A percentile compares a stretch with the other conserved stretches of the same genome.
Evolutionary conservation across 2,888 invertebrate genomes (phyloP).

Genomic region (Eristalis arbustorum): DNA sequence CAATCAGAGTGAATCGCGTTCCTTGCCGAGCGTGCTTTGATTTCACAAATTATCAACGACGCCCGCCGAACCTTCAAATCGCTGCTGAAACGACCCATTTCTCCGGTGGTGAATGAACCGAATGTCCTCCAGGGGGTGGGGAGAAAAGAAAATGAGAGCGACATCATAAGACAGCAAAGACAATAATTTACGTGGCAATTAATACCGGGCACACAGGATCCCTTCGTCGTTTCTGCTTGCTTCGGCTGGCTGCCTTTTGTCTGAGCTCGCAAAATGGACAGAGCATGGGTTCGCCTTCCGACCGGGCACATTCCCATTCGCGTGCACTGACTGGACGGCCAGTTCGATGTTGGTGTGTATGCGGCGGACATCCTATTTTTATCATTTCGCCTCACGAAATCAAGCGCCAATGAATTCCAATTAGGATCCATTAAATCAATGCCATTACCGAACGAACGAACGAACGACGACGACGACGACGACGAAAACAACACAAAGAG

Average conservation of each 20-base stretch:
- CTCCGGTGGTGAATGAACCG: neutral
- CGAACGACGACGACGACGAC: neutral
- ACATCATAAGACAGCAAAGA: slow-evolving; percentile 5
- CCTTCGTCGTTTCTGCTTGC: neutral
- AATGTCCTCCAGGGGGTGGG: neutral
- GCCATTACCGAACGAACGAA: slow-evolving; percentile 31
- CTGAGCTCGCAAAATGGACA: neutral
- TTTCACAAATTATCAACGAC: slow-evolving; percentile 12
- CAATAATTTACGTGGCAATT: slow-evolving; percentile 24
- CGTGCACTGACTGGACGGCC: neutral
- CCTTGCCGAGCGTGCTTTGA: neutral
- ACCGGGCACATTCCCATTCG: neutral
- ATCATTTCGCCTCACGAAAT: slow-evolving; percentile 43
- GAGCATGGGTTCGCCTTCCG: too few relatives aligned
- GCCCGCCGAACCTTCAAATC: neutral
- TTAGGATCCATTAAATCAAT: slow-evolving; percentile 64
- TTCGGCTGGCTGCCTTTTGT: neutral
- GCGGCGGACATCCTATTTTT: slow-evolving; percentile 47
- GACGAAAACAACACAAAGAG: slow-evolving; percentile 7
- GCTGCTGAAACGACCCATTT: slow-evolving; percentile 16
- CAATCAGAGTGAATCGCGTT: neutral
- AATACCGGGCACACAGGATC: slow-evolving; percentile 1
- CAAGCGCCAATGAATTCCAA: slow-evolving; percentile 62
- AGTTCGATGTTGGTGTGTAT: neutral
- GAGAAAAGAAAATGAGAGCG: neutral